Conservation (phyloP, 2,888 invertebrate genomes). For the Deilephila porcellus region DNA sequence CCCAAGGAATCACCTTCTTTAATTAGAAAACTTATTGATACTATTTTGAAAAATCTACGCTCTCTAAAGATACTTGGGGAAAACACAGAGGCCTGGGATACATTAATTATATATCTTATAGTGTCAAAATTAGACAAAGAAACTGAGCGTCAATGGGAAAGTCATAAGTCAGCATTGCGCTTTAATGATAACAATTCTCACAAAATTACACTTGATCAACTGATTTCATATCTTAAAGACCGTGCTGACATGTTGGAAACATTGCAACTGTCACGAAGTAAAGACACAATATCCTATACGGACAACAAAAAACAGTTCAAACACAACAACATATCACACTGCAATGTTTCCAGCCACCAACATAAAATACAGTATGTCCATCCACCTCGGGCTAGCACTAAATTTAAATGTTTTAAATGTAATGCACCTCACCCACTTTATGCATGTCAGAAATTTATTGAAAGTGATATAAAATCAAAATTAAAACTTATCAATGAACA, state of each 20-base stretch:
- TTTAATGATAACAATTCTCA: neutral
- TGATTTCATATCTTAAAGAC: conserved; percentile 15
- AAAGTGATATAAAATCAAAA: neutral
- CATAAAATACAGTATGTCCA: neutral
- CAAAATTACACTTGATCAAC: conserved; percentile 4
- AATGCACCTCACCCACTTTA: conserved; percentile 29
- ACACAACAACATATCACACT: neutral
- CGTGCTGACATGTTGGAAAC: conserved; percentile 33
- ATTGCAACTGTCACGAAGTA: conserved; percentile 26
- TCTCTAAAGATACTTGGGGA: conserved; percentile 8
- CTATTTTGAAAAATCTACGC: conserved; percentile 32
- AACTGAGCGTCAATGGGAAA: conserved; percentile 22
- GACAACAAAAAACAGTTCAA: conserved; percentile 22
- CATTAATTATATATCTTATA: conserved; percentile 20
- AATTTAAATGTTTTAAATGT: conserved; percentile 15
- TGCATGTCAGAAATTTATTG: conserved; percentile 30
- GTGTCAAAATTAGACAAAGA: conserved; percentile 17
- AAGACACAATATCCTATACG: neutral
- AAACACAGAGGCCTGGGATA: conserved; percentile 16
- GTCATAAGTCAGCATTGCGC: neutral
- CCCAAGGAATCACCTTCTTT: conserved; percentile 4
- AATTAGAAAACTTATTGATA: conserved; percentile 12
- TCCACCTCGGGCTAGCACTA: conserved; percentile 7
- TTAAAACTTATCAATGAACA: conserved; percentile 8
- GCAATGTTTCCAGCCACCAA: neutral